phyloP scores from a whole-genome alignment of 2,113 vertebrate genomes.

The Notiomystis cincta region DNA sequence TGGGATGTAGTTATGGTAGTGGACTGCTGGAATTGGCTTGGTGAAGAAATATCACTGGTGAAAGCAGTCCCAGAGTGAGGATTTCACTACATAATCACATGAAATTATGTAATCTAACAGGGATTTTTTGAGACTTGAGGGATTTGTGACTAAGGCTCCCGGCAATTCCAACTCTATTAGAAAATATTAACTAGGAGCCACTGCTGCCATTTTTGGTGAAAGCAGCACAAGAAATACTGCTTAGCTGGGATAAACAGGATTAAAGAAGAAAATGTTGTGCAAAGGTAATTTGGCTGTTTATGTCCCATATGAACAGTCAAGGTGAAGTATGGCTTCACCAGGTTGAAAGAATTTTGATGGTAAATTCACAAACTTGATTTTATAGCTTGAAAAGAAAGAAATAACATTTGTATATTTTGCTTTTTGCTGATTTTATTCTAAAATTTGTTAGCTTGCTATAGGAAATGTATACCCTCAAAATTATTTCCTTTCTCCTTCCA shows the following conservation, averaged over 20 bases:
- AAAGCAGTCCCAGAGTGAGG: background rate
- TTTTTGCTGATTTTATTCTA: background rate
- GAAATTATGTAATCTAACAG: background rate
- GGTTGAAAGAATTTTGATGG: background rate
- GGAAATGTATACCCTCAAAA: background rate
- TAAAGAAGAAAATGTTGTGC: background rate
- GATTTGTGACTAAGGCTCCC: background rate
- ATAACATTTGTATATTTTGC: background rate
- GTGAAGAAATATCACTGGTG: background rate
- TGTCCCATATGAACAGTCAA: background rate
- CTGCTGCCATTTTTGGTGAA: background rate
- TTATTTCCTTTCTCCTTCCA: background rate
- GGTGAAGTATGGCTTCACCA: background rate
- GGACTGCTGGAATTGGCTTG: background rate
- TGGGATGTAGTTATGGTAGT: background rate
- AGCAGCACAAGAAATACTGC: background rate
- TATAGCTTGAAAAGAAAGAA: background rate
- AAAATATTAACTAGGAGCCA: background rate
- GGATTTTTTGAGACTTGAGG: background rate
- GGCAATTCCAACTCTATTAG: background rate
- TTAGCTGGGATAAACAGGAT: background rate
- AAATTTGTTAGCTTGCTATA: background rate
- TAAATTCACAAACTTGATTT: background rate
- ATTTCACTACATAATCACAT: background rate
- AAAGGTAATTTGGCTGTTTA: background rate